Evolutionary conservation across 2,888 invertebrate species (phyloP).

Genomic region (Sarcophaga caerulescens): DNA sequence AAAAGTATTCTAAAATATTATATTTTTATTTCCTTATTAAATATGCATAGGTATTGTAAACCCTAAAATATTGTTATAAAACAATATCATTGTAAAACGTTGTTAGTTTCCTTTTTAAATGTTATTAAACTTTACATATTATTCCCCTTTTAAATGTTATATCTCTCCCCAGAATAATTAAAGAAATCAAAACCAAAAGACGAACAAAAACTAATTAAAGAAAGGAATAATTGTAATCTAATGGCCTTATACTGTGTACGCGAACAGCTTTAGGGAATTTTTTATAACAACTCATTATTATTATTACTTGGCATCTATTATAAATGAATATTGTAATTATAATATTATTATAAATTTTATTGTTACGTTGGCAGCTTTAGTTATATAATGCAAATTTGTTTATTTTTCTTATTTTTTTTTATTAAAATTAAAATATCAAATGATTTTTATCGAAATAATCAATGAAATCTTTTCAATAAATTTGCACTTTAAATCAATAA

Average conservation of each 20-base stretch:
- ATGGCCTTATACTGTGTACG: constrained; percentile 50
- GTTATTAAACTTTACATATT: constrained; percentile 18
- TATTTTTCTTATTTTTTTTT: constrained; percentile 27
- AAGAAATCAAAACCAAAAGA: too few relatives aligned
- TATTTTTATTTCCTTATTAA: constrained; percentile 28
- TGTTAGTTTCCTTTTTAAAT: constrained; percentile 26
- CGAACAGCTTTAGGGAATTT: constrained; percentile 62
- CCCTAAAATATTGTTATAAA: not conserved
- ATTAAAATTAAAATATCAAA: not conserved
- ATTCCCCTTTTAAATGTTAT: constrained; percentile 8
- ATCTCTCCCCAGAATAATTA: not conserved
- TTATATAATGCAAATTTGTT: constrained; percentile 15
- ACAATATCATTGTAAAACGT: constrained; percentile 42
- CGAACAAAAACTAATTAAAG: constrained; percentile 18
- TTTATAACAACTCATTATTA: constrained; percentile 26
- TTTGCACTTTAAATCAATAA: constrained; percentile 42
- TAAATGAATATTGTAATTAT: constrained; percentile 18
- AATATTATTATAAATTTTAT: constrained; percentile 13
- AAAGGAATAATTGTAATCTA: constrained; percentile 39
- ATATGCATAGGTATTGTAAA: not conserved
- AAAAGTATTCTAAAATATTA: constrained; percentile 6
- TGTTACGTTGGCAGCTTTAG: constrained; percentile 50
- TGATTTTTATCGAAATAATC: not conserved
- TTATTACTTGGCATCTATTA: constrained; percentile 2
- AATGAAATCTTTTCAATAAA: constrained; percentile 56